Conservation (phyloP, 2,797 vertebrate species). For the Buceros bicornis region DNA sequence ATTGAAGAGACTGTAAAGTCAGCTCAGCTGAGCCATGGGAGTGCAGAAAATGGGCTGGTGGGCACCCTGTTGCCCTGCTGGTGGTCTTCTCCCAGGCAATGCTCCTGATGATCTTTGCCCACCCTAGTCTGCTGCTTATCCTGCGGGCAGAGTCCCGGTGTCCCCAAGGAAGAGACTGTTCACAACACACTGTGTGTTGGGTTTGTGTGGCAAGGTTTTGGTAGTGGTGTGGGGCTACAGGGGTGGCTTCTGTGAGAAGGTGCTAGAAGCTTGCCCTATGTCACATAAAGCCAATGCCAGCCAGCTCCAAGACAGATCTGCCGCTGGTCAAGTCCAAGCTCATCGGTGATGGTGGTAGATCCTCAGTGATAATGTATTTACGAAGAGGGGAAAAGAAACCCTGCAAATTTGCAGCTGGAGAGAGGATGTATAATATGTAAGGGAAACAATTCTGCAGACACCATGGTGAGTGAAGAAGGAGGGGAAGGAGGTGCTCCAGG, state of each 20-base stretch:
- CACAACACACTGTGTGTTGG: too few species aligned
- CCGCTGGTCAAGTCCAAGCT: not conserved
- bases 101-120: not conserved
- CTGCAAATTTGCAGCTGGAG: not conserved
- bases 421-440: not conserved
- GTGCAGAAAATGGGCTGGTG: not conserved
- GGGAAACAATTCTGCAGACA: not conserved
- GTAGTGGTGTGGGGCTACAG: not conserved
- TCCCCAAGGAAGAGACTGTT: not conserved
- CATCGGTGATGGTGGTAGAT: rapidly evolving
- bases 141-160: not conserved
- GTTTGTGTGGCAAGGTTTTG: too few species aligned
- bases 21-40: not conserved
- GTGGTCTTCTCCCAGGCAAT: not conserved
- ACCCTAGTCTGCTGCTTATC: not conserved
- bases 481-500: not conserved
- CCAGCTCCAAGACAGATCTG: not conserved
- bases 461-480: not conserved
- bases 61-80: not conserved
- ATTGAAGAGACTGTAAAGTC: not conserved
- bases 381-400: too few species aligned
- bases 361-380: not conserved
- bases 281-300: not conserved
- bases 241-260: not conserved
- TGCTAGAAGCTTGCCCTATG: not conserved